Evolutionary conservation across 2,797 vertebrate genomes (phyloP).

Genomic region (Gephyroberyx darwinii): DNA sequence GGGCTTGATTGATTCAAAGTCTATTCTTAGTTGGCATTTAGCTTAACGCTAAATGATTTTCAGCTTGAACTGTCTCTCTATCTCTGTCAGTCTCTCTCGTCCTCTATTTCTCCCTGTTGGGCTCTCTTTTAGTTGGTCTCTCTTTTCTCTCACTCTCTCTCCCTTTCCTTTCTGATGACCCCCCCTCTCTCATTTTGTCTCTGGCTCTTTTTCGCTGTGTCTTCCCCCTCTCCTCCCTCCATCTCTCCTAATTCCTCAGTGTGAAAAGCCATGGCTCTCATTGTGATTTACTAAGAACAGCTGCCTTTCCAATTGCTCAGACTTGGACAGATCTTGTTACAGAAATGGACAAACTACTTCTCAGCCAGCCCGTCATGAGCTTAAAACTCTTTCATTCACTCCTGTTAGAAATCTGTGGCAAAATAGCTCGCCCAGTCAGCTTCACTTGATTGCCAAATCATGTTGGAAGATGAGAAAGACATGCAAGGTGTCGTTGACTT

Average conservation of each 20-base stretch:
- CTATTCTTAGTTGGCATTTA: slow-evolving; percentile 87
- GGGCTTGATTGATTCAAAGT: slow-evolving; percentile 82
- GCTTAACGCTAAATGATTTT: slow-evolving; percentile 82
- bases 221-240: slow-evolving; percentile 31
- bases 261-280: slow-evolving; percentile 43
- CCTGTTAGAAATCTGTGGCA: slow-evolving; percentile 37
- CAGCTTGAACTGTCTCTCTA: slow-evolving; percentile 67
- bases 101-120: slow-evolving; percentile 27
- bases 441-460: slow-evolving; percentile 33
- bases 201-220: slow-evolving; percentile 30
- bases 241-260: slow-evolving; percentile 60
- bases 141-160: slow-evolving; percentile 7
- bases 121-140: slow-evolving; percentile 32
- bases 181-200: slow-evolving; percentile 61
- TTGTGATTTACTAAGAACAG: slow-evolving; percentile 50
- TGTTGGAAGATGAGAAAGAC: slow-evolving; percentile 20
- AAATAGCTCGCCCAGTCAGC: slow-evolving; percentile 40
- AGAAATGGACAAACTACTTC: slow-evolving; percentile 52
- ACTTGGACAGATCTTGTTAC: slow-evolving; percentile 66
- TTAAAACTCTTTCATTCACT: slow-evolving; percentile 35
- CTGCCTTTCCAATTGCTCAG: slow-evolving; percentile 63
- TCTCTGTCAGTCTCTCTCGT: slow-evolving; percentile 41
- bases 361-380: slow-evolving; percentile 25
- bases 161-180: slow-evolving; percentile 22
- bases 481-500: slow-evolving; percentile 6